These are phyloP conservation scores for Tyria jacobaeae DNA, from an alignment of 2,888 invertebrate species.

Conservation along the genomic window DNA sequence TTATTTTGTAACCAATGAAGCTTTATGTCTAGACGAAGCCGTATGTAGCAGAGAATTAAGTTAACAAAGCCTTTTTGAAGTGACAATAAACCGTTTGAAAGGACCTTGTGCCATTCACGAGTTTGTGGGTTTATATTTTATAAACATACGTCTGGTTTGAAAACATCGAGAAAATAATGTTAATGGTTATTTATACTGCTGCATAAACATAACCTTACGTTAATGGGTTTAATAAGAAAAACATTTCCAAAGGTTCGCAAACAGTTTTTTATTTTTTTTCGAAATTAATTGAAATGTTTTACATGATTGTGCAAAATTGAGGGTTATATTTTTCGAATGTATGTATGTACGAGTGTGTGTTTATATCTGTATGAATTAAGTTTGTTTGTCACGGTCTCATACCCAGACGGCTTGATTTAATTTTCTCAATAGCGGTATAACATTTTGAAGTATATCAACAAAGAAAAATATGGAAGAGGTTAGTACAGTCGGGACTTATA, in stretches of 20 bases:
- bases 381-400: no score
- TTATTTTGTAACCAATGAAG: conserved; percentile 51
- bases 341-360: no score
- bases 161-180: conserved; percentile 2
- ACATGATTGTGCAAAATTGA: no score
- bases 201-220: background rate
- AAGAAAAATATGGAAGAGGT: no score
- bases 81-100: conserved; percentile 53
- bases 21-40: conserved; percentile 78
- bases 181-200: background rate
- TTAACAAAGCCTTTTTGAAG: conserved; percentile 56
- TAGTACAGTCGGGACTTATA: no score
- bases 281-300: no score
- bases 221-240: background rate
- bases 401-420: no score
- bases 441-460: no score
- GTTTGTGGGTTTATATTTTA: conserved; percentile 28
- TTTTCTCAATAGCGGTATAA: no score
- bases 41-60: conserved; percentile 59
- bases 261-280: no score
- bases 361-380: no score
- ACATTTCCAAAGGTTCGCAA: background rate
- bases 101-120: conserved; percentile 29
- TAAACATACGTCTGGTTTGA: conserved; percentile 16
- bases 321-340: no score